Evolutionary conservation across 2,888 invertebrate species (phyloP).

Genomic region (Azorinus chamasolen): DNA sequence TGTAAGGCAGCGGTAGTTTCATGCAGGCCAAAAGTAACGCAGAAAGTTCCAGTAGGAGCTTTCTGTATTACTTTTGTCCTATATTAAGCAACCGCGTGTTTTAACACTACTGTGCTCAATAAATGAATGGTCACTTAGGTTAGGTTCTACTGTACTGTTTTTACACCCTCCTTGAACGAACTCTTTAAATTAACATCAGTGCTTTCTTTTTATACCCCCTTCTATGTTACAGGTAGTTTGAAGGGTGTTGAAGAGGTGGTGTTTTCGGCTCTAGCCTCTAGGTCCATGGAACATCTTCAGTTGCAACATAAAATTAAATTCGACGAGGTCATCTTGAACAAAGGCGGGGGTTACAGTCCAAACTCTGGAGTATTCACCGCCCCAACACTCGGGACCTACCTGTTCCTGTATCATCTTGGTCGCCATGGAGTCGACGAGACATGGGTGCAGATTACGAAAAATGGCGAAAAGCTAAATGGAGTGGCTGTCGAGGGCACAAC

Average conservation of each 20-base stretch:
- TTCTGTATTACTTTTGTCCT: no score
- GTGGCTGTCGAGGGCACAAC: conserved; percentile 15
- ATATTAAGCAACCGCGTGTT: no score
- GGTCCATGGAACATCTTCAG: not conserved
- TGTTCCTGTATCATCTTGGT: conserved; percentile 14
- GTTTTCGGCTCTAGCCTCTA: not conserved
- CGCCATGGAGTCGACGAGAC: conserved; percentile 15
- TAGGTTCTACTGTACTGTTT: no score
- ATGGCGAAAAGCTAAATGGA: conserved; percentile 9
- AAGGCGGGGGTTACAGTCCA: conserved; percentile 8
- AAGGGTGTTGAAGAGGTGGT: not conserved
- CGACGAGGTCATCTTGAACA: conserved; percentile 6
- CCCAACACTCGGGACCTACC: conserved; percentile 6
- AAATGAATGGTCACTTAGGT: no score
- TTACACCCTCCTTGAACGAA: no score
- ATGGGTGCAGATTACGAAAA: conserved; percentile 17
- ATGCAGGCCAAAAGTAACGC: no score
- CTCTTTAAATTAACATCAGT: no score
- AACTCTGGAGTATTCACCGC: conserved; percentile 9
- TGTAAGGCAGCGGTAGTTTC: no score
- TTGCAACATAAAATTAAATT: conserved; percentile 4
- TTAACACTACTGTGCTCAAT: no score
- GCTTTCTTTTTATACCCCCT: no score
- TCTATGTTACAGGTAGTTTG: no score
- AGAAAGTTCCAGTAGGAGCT: no score